These are phyloP conservation scores for Corythoichthys intestinalis DNA, from an alignment of 2,113 vertebrate species.

Conservation along the genomic window DNA sequence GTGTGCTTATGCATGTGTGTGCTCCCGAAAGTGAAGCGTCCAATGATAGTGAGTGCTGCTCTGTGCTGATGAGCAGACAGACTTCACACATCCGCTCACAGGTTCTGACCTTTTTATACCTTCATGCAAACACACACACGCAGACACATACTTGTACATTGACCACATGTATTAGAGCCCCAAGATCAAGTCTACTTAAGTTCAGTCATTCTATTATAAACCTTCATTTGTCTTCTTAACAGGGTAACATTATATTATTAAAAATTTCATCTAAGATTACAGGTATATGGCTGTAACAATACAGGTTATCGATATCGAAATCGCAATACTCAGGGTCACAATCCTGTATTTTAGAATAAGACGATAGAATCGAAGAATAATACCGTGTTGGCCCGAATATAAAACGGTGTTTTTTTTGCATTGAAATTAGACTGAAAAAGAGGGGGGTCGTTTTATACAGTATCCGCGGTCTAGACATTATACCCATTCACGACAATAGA, in stretches of 20 bases:
- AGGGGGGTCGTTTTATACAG: no score
- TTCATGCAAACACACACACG: conserved; percentile 15
- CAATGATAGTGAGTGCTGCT: conserved; percentile 24
- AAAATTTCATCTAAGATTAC: no score
- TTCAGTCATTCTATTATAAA: not conserved
- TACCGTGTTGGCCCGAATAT: no score
- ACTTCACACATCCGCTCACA: conserved; percentile 64
- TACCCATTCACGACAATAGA: no score
- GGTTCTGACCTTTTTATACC: conserved; percentile 64
- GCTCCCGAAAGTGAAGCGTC: not conserved
- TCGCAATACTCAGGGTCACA: no score
- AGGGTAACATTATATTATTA: not conserved
- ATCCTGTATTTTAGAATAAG: no score
- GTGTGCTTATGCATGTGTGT: conserved; percentile 17
- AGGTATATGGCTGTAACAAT: no score
- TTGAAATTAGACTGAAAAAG: no score
- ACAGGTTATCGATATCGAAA: no score
- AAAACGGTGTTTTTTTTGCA: no score
- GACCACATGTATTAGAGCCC: not conserved
- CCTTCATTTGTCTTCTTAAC: not conserved
- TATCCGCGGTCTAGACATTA: no score
- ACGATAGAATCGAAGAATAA: no score
- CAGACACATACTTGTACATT: conserved; percentile 10
- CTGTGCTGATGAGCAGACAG: conserved; percentile 44
- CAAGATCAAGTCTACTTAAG: not conserved